Percentiles rank a stretch among this genome's conserved stretches.
Conservation (phyloP, 2,888 invertebrate genomes). For the Heterodera filipjevi region DNA sequence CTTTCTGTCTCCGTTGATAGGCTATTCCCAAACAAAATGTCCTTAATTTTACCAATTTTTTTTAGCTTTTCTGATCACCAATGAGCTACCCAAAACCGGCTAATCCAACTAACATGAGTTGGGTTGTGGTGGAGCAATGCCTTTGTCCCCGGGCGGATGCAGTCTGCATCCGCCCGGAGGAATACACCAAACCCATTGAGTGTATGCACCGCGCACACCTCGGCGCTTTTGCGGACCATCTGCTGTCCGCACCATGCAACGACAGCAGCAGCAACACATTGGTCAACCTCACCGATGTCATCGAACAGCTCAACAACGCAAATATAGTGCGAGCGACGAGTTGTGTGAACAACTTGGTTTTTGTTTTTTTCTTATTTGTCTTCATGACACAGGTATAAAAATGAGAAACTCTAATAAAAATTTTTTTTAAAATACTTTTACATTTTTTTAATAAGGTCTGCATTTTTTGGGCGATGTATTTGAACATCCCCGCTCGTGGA, state of each 20-base stretch:
- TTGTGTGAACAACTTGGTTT: background rate
- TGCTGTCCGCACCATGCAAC: background rate
- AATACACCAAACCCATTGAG: background rate
- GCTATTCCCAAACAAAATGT: background rate
- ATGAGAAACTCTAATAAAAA: background rate
- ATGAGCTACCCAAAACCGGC: background rate
- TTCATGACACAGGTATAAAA: background rate
- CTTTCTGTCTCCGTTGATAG: background rate
- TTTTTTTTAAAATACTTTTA: background rate
- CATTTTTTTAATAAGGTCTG: background rate
- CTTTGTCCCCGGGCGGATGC: slow-evolving; percentile 1
- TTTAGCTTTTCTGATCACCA: background rate
- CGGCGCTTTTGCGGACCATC: background rate
- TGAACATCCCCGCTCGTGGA: background rate
- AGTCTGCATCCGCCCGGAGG: slow-evolving; percentile 3
- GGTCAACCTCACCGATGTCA: background rate
- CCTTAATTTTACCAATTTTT: background rate
- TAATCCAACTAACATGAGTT: background rate
- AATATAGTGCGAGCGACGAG: background rate
- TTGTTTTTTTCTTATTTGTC: background rate
- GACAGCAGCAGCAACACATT: background rate
- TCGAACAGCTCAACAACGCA: background rate
- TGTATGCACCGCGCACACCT: background rate
- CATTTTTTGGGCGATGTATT: background rate
- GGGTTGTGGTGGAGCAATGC: background rate